Evolutionary conservation across 2,797 vertebrate species (phyloP).

Genomic region (Apogon talboti): DNA sequence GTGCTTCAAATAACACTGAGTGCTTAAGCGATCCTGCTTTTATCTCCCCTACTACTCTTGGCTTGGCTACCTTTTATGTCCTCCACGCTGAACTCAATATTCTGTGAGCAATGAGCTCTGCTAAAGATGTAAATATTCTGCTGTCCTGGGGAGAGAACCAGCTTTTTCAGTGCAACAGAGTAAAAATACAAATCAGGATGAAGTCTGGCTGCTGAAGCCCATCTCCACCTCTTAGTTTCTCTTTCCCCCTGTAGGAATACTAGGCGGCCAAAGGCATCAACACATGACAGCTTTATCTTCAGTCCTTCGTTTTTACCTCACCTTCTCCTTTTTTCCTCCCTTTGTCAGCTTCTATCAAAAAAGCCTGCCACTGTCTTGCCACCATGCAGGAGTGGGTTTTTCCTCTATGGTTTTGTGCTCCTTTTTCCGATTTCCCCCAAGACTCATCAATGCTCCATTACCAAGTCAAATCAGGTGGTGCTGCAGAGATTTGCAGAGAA

Average conservation of each 20-base stretch:
- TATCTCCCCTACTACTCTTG: slow-evolving; percentile 74
- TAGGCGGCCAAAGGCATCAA: slow-evolving; percentile 74
- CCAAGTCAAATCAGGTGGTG: slow-evolving; percentile 98
- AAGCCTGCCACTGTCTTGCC: slow-evolving; percentile 80
- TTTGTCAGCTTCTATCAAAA: slow-evolving; percentile 80
- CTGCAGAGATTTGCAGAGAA: slow-evolving; percentile 87
- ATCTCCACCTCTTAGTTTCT: slow-evolving; percentile 68
- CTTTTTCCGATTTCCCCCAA: slow-evolving; percentile 86
- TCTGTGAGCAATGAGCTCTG: slow-evolving; percentile 75
- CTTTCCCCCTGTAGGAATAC: slow-evolving; percentile 67
- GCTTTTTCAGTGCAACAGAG: slow-evolving; percentile 44
- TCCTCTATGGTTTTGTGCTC: slow-evolving; percentile 78
- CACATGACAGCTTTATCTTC: slow-evolving; percentile 79
- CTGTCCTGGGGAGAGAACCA: slow-evolving; percentile 59
- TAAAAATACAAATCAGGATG: slow-evolving; percentile 66
- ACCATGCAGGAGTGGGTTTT: slow-evolving; percentile 76
- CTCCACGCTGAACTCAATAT: slow-evolving; percentile 67
- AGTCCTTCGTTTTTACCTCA: slow-evolving; percentile 53
- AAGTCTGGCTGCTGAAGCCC: slow-evolving; percentile 40
- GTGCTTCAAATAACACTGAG: slow-evolving; percentile 75
- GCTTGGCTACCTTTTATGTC: slow-evolving; percentile 76
- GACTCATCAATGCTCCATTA: slow-evolving; percentile 97
- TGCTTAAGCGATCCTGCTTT: slow-evolving; percentile 77
- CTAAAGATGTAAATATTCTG: slow-evolving; percentile 80
- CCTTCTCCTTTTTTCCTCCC: slow-evolving; percentile 47